A percentile compares a stretch with the other conserved stretches of the same genome.
Evolutionary conservation across 92 coral and sea anemone species (phyloP).

Genomic region (Diadumene lineata): DNA sequence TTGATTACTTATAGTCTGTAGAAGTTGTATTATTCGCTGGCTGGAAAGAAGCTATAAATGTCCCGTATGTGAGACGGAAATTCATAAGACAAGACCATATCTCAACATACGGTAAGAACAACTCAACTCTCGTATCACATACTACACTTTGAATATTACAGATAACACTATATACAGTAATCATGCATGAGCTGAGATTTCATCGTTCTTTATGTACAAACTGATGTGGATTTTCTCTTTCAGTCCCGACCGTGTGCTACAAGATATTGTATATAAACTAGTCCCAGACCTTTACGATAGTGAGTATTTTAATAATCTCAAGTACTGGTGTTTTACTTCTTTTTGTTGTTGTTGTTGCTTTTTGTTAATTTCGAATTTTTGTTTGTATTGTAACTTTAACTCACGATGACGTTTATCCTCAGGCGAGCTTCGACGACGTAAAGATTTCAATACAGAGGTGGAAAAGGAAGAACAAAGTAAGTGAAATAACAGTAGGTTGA

Average conservation of each 20-base stretch:
- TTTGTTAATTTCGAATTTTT: background rate
- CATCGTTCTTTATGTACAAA: too few relatives aligned
- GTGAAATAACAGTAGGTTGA: too few relatives aligned
- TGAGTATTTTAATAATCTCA: constrained; percentile 32
- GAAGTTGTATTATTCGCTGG: constrained; percentile 88
- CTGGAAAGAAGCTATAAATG: constrained; percentile 84
- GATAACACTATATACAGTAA: too few relatives aligned
- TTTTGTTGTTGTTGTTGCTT: background rate
- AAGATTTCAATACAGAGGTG: constrained; percentile 18
- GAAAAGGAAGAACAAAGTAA: constrained; percentile 21
- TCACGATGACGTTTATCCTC: background rate
- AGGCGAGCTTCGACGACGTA: constrained; percentile 29
- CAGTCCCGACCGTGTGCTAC: constrained; percentile 91
- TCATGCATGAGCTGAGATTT: too few relatives aligned
- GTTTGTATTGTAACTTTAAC: too few relatives aligned
- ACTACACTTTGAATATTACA: too few relatives aligned
- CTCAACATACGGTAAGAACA: constrained; percentile 75
- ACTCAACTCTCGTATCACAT: too few relatives aligned
- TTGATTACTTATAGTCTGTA: constrained; percentile 72
- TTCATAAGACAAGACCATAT: constrained; percentile 95
- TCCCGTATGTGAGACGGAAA: constrained; percentile 94
- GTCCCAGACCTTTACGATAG: constrained; percentile 86
- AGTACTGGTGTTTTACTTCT: background rate
- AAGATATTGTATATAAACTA: constrained; percentile 91
- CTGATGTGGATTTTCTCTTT: constrained; percentile 1